Percentiles rank a stretch among this genome's conserved stretches.
Evolutionary conservation across 2,113 vertebrate genomes (phyloP).

Genomic region (Myrmecobius fasciatus): DNA sequence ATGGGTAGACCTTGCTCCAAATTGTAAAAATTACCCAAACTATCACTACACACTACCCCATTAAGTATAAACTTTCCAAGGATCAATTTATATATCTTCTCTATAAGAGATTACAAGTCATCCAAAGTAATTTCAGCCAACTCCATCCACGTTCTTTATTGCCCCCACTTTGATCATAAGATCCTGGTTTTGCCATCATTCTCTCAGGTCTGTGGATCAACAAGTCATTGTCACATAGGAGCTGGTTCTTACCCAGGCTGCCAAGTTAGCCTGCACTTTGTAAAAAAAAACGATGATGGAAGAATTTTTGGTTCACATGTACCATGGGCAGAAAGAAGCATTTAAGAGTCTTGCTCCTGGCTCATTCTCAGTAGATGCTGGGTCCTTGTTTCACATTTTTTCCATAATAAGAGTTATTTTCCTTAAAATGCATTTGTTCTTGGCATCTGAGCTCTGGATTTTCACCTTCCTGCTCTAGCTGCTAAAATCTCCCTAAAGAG

Average conservation of each 20-base stretch:
- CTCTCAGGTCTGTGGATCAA: conserved; percentile 3
- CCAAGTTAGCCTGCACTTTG: neutral
- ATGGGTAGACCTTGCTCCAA: neutral
- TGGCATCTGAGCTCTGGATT: conserved; percentile 13
- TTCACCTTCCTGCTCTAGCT: conserved; percentile 13
- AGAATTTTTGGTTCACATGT: neutral
- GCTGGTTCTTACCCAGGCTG: neutral
- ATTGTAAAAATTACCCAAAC: conserved; percentile 9
- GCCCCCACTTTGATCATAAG: neutral
- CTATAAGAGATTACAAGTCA: neutral
- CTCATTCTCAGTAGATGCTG: neutral
- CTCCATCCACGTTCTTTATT: no score
- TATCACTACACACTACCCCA: neutral
- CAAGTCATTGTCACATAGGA: conserved; percentile 11
- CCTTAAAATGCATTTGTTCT: neutral
- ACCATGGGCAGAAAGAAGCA: neutral
- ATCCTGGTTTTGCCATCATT: neutral
- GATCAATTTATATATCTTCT: neutral
- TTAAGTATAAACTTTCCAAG: neutral
- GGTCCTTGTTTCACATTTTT: neutral
- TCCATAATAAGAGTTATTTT: neutral
- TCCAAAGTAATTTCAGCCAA: neutral
- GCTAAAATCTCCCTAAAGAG: conserved; percentile 7
- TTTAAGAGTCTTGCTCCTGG: neutral
- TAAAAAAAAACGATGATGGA: neutral